phyloP scores from a whole-genome alignment of 30 jellyfish, hydroid and myxozoan species.

The Sanderia malayensis region DNA sequence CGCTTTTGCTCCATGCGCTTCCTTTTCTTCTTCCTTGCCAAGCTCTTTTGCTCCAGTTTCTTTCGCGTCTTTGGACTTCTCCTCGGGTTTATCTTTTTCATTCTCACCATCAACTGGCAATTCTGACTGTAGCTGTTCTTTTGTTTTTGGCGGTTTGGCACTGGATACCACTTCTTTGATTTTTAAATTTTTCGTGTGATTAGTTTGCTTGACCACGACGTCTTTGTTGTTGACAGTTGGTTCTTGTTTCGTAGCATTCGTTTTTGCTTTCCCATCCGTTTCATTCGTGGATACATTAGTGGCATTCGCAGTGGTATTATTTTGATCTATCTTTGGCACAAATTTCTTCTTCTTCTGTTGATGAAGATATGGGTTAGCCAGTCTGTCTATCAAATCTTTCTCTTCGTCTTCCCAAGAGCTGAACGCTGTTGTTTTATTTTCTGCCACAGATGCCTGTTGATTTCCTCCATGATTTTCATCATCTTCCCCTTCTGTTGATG shows the following conservation, averaged over 20 bases:
- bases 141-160: constrained; percentile 8
- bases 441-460: neutral
- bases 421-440: constrained; percentile 28
- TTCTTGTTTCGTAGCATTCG: neutral
- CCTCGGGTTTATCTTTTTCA: neutral
- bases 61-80: constrained; percentile 20
- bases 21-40: constrained; percentile 5
- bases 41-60: neutral
- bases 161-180: neutral
- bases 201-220: neutral
- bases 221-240: neutral
- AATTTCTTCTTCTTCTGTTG: constrained; percentile 6
- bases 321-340: neutral
- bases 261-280: neutral
- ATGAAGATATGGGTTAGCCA: constrained; percentile 70
- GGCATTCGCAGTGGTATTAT: neutral
- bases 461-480: neutral
- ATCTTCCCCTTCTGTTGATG: neutral
- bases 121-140: neutral
- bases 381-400: constrained; percentile 49
- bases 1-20: neutral
- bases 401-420: constrained; percentile 90
- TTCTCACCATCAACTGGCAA: neutral
- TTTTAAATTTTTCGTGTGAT: constrained; percentile 4
- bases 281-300: neutral